Conservation (phyloP, 1,140 invertebrate genomes). For the Leptinotarsa lineolata region DNA sequence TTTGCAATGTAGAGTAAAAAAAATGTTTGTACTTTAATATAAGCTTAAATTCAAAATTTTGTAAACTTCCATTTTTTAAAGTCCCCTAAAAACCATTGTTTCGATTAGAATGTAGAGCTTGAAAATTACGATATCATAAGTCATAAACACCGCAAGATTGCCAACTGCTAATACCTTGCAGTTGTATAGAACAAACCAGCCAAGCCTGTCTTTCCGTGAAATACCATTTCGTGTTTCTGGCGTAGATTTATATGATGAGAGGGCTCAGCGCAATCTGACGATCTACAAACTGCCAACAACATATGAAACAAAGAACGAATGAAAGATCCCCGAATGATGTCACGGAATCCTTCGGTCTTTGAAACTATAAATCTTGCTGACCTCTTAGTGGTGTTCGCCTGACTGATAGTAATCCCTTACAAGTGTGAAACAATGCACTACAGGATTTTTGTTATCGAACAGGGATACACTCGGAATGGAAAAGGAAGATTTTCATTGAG, state of each 20-base stretch:
- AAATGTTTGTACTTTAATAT: too few species aligned
- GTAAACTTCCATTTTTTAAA: too few species aligned
- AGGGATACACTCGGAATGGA: too few species aligned
- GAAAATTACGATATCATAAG: too few species aligned
- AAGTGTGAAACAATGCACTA: constrained; percentile 10
- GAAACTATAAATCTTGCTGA: constrained; percentile 15
- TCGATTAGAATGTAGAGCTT: too few species aligned
- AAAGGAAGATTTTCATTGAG: too few species aligned
- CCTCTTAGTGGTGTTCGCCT: constrained; percentile 9
- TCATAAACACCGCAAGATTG: too few species aligned
- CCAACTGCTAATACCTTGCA: neutral
- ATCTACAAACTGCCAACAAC: constrained; percentile 7
- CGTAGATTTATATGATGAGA: constrained; percentile 14
- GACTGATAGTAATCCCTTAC: constrained; percentile 4
- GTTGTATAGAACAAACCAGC: neutral
- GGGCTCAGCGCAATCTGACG: neutral
- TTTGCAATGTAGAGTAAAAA: too few species aligned
- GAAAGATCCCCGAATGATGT: constrained; percentile 1
- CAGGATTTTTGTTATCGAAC: neutral
- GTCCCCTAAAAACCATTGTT: too few species aligned
- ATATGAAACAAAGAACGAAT: neutral
- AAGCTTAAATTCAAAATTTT: too few species aligned
- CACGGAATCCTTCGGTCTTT: constrained; percentile 2
- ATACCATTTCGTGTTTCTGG: constrained; percentile 7
- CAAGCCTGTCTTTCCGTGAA: neutral